These are phyloP conservation scores for Tetrao urogallus DNA, from an alignment of 2,113 vertebrate genomes.

Conservation along the genomic window DNA sequence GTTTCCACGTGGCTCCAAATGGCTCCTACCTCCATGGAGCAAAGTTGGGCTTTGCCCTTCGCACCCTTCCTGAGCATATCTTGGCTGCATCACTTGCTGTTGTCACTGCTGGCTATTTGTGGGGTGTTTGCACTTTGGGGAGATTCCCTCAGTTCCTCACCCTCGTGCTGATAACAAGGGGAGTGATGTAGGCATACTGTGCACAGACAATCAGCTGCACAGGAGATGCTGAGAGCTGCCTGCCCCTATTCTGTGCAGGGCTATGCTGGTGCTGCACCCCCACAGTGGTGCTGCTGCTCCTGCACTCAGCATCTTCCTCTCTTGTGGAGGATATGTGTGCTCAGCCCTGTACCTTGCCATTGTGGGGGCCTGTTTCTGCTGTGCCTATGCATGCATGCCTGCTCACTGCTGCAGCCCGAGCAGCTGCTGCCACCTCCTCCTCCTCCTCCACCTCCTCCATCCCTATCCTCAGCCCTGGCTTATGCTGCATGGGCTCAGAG, in stretches of 20 bases:
- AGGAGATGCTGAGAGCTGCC: background rate
- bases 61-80: background rate
- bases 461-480: background rate
- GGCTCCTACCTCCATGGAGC: background rate
- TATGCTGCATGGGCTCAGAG: accelerated
- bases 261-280: background rate
- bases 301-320: background rate
- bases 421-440: background rate
- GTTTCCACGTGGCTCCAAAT: background rate
- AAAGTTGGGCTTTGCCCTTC: background rate
- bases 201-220: accelerated
- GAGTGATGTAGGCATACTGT: background rate
- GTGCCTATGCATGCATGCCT: background rate
- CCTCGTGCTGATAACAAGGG: background rate
- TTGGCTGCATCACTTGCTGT: background rate
- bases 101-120: background rate
- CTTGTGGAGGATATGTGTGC: background rate
- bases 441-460: background rate
- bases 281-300: background rate
- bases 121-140: background rate
- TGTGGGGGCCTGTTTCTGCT: background rate
- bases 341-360: background rate
- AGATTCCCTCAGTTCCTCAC: background rate
- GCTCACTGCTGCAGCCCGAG: background rate
- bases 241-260: background rate